Conservation (phyloP, 1,140 invertebrate genomes). For the Drosophila bocqueti region DNA sequence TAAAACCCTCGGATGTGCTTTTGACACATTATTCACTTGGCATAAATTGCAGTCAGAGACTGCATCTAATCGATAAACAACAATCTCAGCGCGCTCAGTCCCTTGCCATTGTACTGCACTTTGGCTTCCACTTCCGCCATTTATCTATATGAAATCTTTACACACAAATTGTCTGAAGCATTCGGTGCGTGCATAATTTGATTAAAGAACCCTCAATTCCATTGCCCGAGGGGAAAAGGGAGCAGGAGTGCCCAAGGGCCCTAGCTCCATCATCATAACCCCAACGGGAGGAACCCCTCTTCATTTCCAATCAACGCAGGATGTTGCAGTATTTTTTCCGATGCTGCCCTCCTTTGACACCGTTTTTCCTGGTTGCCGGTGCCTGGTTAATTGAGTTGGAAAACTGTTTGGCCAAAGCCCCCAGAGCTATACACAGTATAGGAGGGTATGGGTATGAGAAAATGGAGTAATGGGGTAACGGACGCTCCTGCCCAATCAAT, state of each 20-base stretch:
- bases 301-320: constrained; percentile 49
- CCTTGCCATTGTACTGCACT: constrained; percentile 23
- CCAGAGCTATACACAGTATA: constrained; percentile 1
- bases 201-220: constrained; percentile 26
- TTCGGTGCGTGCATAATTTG: constrained; percentile 56
- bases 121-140: background rate
- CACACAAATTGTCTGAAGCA: constrained; percentile 45
- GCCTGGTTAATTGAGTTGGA: constrained; percentile 62
- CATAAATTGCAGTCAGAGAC: background rate
- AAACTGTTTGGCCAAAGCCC: constrained; percentile 57
- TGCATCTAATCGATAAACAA: constrained; percentile 10
- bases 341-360: constrained; percentile 40
- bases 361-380: constrained; percentile 23
- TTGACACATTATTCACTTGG: background rate
- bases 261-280: constrained; percentile 1
- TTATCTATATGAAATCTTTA: constrained; percentile 37
- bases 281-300: constrained; percentile 28
- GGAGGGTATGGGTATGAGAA: background rate
- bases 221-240: background rate
- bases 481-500: constrained; percentile 34
- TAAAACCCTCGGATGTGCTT: constrained; percentile 3
- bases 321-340: constrained; percentile 42
- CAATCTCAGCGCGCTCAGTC: background rate
- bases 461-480: background rate
- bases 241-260: background rate